Base-by-base conservation (phyloP, 2,888 invertebrate species). In the Barypeithes pellucidus region DNA sequence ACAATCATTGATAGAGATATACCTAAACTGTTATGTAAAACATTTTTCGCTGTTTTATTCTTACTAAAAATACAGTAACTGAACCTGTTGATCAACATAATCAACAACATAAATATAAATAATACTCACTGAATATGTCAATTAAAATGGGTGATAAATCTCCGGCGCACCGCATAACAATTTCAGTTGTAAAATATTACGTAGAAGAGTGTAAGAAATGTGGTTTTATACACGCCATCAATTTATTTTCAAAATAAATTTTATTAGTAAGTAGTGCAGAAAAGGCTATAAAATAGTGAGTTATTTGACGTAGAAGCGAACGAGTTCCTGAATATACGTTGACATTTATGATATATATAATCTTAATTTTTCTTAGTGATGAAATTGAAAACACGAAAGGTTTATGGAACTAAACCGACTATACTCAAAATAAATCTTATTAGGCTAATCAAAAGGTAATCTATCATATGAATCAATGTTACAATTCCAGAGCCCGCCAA, bases 71-170 rank as follows among this genome's bases (percentile, higher is more conserved):
- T 20, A 43, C 60, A 7, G 29, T 24, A 47, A 20, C 36, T 20
- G 24, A 54, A 79, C 79, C 80, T 80, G 81, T 80, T 81, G 80
- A 80, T 79, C 79, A 75, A 63, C 77, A 70, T 81, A 80, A 80
- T 79, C 79, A 75, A 63, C 77, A 70, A 73, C 72, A 78, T 80
- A 81, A 80, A 81, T 80, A 81, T 81, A 78, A 81, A 80, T 81
- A 81, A 81, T 81, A 79, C 80, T 80, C 79, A 81, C 79, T 81
- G 80, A 78, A 81, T 81, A 81, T 78, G 81, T 81, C 81, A 81
- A 81, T 81, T 81, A 81, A 81, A 80, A 79, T 79, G 78, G 80
- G 79, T 78, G 75, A 81, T 81, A 81, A 81, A 80, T 81, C 80
- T 80, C 75, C 67, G 71, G 79, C 79, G 79, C 80, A 80, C 79